Percentiles rank a stretch among this genome's conserved stretches.
Evolutionary conservation across 2,888 invertebrate genomes (phyloP).

Genomic region (Dynastes maya): DNA sequence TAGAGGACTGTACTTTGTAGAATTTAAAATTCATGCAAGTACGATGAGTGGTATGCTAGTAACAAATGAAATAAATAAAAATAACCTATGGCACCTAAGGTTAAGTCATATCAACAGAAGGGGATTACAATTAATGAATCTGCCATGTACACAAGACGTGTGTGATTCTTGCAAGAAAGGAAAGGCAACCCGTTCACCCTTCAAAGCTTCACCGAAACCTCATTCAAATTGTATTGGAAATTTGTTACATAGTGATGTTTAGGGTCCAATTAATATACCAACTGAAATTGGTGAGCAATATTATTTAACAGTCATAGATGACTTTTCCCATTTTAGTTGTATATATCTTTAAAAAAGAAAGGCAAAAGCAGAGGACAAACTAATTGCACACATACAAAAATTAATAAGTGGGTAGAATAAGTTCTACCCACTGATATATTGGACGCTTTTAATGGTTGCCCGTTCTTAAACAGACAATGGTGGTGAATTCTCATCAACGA

Average conservation of each 20-base stretch:
- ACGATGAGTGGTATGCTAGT: too few species aligned
- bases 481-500: too few species aligned
- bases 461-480: too few species aligned
- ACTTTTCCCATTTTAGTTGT: conserved; percentile 18
- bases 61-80: background rate
- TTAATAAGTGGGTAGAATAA: too few species aligned
- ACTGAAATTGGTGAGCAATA: conserved; percentile 11
- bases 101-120: background rate
- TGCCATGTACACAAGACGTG: background rate
- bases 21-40: too few species aligned
- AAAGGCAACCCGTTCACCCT: conserved; percentile 8
- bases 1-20: too few species aligned
- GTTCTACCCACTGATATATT: too few species aligned
- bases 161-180: conserved; percentile 6
- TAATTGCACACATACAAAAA: too few species aligned
- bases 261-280: background rate
- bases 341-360: background rate
- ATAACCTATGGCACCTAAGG: background rate
- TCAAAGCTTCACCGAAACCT: background rate
- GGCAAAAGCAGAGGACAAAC: background rate
- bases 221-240: too few species aligned
- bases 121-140: background rate
- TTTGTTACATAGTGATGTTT: too few species aligned
- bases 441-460: too few species aligned
- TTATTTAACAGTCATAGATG: conserved; percentile 10